These are phyloP conservation scores for Clarias pachynema DNA, from an alignment of 2,797 vertebrate genomes.

Conservation along the genomic window DNA sequence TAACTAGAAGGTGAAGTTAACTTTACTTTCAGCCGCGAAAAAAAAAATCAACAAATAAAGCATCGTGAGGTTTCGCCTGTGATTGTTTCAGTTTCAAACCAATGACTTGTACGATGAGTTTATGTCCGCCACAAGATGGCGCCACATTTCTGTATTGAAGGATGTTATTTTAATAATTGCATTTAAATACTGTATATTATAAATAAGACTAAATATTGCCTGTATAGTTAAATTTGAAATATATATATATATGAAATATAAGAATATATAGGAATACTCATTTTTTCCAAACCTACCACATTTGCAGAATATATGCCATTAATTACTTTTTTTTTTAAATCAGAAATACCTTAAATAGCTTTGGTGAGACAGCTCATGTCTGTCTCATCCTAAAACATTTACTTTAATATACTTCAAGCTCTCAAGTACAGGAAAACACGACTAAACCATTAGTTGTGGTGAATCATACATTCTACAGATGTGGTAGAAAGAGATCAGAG, in stretches of 20 bases:
- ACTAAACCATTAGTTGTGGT: neutral
- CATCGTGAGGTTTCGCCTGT: neutral
- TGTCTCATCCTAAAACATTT: neutral
- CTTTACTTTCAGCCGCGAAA: constrained; percentile 17
- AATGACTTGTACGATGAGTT: constrained; percentile 21
- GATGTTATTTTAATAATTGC: neutral
- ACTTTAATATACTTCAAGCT: neutral
- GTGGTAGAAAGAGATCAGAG: neutral
- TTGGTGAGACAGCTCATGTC: neutral
- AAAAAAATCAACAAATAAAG: neutral
- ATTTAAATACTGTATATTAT: neutral
- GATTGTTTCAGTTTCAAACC: constrained; percentile 28
- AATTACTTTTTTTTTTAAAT: neutral
- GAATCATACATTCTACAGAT: constrained; percentile 15
- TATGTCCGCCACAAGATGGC: constrained; percentile 69
- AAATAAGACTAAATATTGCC: neutral
- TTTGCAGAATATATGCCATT: neutral
- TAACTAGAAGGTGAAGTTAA: constrained; percentile 34
- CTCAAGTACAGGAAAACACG: neutral
- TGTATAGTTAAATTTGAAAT: neutral
- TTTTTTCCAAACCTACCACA: constrained; percentile 6
- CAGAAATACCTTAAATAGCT: neutral
- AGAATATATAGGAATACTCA: neutral
- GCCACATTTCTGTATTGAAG: constrained; percentile 25
- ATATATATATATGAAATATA: no score